Conservation (phyloP, 1,140 invertebrate genomes). For the Tyrophagus putrescentiae region DNA sequence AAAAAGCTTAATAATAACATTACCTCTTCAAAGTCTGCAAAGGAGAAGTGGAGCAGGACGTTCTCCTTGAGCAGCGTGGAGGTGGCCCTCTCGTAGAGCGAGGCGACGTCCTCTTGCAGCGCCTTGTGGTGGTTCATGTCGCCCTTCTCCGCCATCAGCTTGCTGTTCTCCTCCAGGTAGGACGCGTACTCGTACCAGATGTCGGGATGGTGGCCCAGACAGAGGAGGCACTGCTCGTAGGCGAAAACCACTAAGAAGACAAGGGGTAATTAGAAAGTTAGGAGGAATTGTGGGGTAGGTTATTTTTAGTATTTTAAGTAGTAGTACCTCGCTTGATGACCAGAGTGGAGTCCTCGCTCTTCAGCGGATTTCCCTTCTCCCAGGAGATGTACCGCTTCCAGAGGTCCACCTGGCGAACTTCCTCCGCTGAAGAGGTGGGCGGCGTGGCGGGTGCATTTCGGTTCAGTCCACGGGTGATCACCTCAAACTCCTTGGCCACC, state of each 20-base stretch:
- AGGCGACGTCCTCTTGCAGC: constrained; percentile 82
- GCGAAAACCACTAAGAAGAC: constrained; percentile 75
- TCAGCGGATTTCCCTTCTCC: constrained; percentile 89
- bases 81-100: constrained; percentile 75
- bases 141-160: constrained; percentile 82
- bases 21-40: constrained; percentile 93
- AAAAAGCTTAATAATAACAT: not conserved
- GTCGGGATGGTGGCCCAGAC: constrained; percentile 90
- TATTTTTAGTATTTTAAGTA: not conserved
- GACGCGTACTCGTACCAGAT: constrained; percentile 97
- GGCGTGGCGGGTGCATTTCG: constrained; percentile 83
- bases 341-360: constrained; percentile 82
- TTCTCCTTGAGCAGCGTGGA: constrained; percentile 68
- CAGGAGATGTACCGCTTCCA: constrained; percentile 98
- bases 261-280: constrained; percentile 17
- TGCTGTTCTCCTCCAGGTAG: constrained; percentile 83
- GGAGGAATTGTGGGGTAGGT: constrained; percentile 10
- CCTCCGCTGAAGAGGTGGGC: constrained; percentile 70
- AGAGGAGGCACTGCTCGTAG: constrained; percentile 90
- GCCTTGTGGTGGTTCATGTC: constrained; percentile 77
- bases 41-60: constrained; percentile 88
- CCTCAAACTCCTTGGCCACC: constrained; percentile 93
- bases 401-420: constrained; percentile 85
- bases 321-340: constrained; percentile 57
- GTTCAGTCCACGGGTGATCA: constrained; percentile 82